Evolutionary conservation across 2,888 invertebrate species (phyloP), one percentile per base, ranked within the genome.

Genomic region (Thalpophila matura): DNA sequence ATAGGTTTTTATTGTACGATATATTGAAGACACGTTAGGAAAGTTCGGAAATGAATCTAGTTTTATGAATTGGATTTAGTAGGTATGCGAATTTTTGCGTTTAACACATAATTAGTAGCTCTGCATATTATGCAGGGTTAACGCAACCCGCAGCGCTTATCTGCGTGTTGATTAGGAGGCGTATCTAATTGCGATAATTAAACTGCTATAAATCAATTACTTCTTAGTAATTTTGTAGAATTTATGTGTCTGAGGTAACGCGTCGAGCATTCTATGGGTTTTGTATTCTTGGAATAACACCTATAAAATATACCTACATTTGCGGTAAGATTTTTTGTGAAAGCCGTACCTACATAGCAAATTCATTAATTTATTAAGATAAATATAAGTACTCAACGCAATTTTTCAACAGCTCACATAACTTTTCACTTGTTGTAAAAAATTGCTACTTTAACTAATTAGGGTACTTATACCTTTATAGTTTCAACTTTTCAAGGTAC

Each of bases 141-240:
- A 60, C 45, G 63, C 71, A 79, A 60, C 50, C 46, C 43, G 16
- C 50, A 55, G 50, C 20, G 47, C 59, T 62, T 71, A 70, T 70
- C 70, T 58, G 65, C 55, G 76, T 75, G 77, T 74, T 82, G 74
- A 76, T 77, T 81, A 80, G 77, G 79, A 88, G 87, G 89, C 91
- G 92, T 89, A 79, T 90, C 90, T 93, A 92, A 92, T 91, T 89
- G 87, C 85, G 60, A 85, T 87, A 83, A 91, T 91, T 89, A 92
- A 88, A 89, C 79, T 74, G 82, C 86, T 78, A 87, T 91, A 89
- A 91, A 91, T 92, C 88, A 90, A 79, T 86, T 84, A 86, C 83
- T 88, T 87, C 84, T 84, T 72, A 67, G 75, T 81, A 63, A 58
- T 68, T 78, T 75, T 81, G 72, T 64, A 20, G 35, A 59, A 72